Evolutionary conservation across 2,797 vertebrate genomes (phyloP), one percentile per base, ranked within the genome.

Genomic region (Lagocephalus sceleratus): DNA sequence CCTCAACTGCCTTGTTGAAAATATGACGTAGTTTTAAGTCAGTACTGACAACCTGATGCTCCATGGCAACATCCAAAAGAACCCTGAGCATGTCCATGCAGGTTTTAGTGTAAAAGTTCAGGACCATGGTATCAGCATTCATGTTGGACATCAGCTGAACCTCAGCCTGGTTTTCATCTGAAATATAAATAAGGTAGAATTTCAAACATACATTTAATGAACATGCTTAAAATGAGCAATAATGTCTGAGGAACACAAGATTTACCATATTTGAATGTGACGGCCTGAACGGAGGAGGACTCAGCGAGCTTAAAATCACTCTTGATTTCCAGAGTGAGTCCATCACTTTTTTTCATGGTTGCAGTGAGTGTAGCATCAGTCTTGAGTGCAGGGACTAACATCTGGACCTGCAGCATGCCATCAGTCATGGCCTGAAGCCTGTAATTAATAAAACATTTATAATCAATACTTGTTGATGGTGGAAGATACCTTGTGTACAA

Each of bases 21-120:
- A 98, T 88, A 45, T 98, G 93, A 26, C 91, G 77, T 54, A 97
- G 42, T 66, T 93, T 97, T 93, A 95, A 92, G 55, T 96, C 92
- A 12, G 94, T 94, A 20, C 93, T 92, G 46, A 92, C 89, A 76
- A 98, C 86, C 79, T 83, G 90, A 74, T 59, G 86, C 55, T 97
- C 91, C 90, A 97, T 79, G 20, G 94, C 73, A 45, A 87, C 57
- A 0, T 83, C 85, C 45, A 83, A 68, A 48, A 75, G 70, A 15
- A 58, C 67, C n/a, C 67, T 12, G 14, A 96, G 56, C 66, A 71
- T 75, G 50, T 48, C 74, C 17, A 86, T 68, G 47, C 91, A 71
- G 29, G 55, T 82, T 51, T 88, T 76, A 45, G 74, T 47, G 65
- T 86, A 83, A 21, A 75, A 64, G 52, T 85, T 59, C 49, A 91